Evolutionary conservation across 2,113 vertebrate genomes (phyloP), one percentile per base, ranked within the genome.

Genomic region (Triplophysa tibetana): DNA sequence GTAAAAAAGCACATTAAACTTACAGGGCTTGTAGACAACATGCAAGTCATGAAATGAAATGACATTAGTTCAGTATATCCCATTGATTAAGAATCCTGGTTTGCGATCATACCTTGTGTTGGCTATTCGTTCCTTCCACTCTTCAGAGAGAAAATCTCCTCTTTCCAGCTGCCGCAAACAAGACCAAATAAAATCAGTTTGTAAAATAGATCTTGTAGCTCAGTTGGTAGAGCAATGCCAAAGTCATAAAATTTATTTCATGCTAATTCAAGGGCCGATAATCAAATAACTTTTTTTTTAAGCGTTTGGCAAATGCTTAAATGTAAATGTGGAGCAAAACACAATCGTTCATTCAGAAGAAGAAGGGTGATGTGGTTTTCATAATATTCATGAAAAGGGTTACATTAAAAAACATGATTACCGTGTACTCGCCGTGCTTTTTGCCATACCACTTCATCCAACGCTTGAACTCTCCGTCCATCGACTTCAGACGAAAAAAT

Each of bases 381-480:
- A 29, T 43, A 24, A 24, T 9, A 45, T 45, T 45, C 11, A 21
- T 41, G 26, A 43, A 8, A 62, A 26, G 3, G n/a, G 16, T 8
- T 78, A 8, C 19, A 52, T 38, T 19, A 12, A 78, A 33, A 2
- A 54, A 68, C 17, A 33, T 85, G 96, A 96, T 96, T 92, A 99
- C 98, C 94, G 98, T 98, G 94, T 99, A 99, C 87, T 98, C 97
- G 79, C 96, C 96, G 23, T 99, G 97, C 89, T 98, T 99, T 91
- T 99, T 99, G 81, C 98, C 98, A 90, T 99, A 99, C 98, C 98
- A 99, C 87, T 95, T 98, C 97, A 99, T 99, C 98, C 98, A 99
- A 88, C 97, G 96, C 87, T 96, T 96, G 91, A 99, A 99, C 90
- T 99, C 97, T 89, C 93, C 94, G 88, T 99, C 97, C 98, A 99